Base-by-base conservation (phyloP, 2,797 vertebrate genomes). In the Cyclopterus lumpus region DNA sequence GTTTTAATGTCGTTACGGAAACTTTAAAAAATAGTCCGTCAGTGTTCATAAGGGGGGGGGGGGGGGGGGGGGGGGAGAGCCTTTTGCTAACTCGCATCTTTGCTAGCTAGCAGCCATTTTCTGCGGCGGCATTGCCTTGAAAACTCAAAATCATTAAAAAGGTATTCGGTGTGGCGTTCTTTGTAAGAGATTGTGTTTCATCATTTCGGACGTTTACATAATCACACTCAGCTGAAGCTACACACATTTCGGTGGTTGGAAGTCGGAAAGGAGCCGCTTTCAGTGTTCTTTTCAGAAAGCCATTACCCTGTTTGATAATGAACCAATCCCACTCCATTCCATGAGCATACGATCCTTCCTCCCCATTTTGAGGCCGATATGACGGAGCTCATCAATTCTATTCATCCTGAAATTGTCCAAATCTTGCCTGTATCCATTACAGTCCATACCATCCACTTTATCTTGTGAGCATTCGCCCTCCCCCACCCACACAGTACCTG, bases 351-450 rank as follows among this genome's bases (percentile, higher is more conserved):
- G 6, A 44, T 49, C 42, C 38, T 62, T 58, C 40, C 54, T 75
- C 49, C 8, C 8, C 2, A 48, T 74, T 81, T 58, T 73, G 7
- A 46, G 24, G 24, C 34, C 24, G 40, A 11, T 26, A 10, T 68
- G 32, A 70, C 16, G 16, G 54, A 58, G 20, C 0, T 73, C 75
- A 86, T 79, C 11, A 71, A 79, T 67, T 64, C 44, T 77, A 80
- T 86, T 73, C 73, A 53, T 55, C 53, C 71, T 53, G 40, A 81
- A 82, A 74, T 66, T 68, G 61, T 83, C 67, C 53, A 79, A 86
- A 75, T 46, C 38, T 7, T 65, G 59, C 20, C n/a, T n/a, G 42
- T 88, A 82, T 87, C 85, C 12, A 70, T 88, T 85, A 76, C 80
- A 46, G 20, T 78, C 66, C 67, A 77, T 64, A 65, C 63, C 59